These are phyloP conservation scores for Hirtodrosophila confusa DNA, from an alignment of 2,888 invertebrate species.

Conservation along the genomic window DNA sequence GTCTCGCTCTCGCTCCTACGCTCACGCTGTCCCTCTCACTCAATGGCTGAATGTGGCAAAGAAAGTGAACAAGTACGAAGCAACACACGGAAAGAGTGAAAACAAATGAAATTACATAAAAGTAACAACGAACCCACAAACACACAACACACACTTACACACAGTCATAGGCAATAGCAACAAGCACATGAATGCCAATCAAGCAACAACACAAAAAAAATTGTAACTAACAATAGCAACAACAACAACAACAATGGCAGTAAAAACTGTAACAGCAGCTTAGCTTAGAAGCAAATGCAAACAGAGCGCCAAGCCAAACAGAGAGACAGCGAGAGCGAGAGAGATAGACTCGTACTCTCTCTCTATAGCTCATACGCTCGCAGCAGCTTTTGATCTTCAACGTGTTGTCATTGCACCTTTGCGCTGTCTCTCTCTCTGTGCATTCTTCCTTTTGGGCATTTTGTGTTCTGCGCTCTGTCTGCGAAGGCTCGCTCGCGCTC, in stretches of 20 bases:
- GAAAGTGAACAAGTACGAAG: constrained; percentile 66
- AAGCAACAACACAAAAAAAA: constrained; percentile 21
- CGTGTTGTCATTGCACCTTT: constrained; percentile 11
- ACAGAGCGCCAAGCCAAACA: constrained; percentile 17
- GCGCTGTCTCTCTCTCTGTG: constrained; percentile 15
- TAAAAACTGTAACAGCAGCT: constrained; percentile 43
- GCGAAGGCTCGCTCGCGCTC: constrained; percentile 3
- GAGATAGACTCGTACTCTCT: neutral
- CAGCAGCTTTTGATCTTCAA: constrained; percentile 40
- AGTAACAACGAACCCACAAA: constrained; percentile 77
- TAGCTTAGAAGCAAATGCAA: constrained; percentile 39
- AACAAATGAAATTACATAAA: constrained; percentile 79
- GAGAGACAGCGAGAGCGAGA: constrained; percentile 20
- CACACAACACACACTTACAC: constrained; percentile 30
- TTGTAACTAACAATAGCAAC: constrained; percentile 25
- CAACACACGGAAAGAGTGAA: constrained; percentile 54
- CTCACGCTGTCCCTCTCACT: too few species aligned
- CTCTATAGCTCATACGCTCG: constrained; percentile 3
- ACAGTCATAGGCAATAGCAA: constrained; percentile 8
- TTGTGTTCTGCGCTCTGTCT: constrained; percentile 35
- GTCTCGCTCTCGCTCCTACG: constrained; percentile 3
- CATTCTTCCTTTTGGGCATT: constrained; percentile 27
- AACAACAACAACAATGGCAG: constrained; percentile 9
- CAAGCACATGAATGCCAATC: constrained; percentile 72
- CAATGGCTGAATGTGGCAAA: constrained; percentile 36